phyloP scores from a whole-genome alignment of 2,113 vertebrate species.

The Scytalopus superciliaris region DNA sequence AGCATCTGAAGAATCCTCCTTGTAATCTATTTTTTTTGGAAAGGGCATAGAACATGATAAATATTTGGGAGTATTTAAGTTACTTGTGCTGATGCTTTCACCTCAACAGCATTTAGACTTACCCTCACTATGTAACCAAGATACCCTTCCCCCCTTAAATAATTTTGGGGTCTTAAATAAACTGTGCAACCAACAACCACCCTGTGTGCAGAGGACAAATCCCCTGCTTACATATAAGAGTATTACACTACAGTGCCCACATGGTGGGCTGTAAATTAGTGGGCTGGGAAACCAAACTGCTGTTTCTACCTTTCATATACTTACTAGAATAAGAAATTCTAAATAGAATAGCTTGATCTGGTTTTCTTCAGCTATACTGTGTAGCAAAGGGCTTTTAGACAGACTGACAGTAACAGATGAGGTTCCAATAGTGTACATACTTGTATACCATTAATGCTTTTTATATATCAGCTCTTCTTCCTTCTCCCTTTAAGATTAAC shows the following conservation, averaged over 20 bases:
- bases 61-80: neutral
- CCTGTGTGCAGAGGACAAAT: rapidly evolving
- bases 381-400: neutral
- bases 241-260: neutral
- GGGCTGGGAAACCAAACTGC: neutral
- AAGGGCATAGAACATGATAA: neutral
- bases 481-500: neutral
- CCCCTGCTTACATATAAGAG: neutral
- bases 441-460: neutral
- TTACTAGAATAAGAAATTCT: neutral
- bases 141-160: neutral
- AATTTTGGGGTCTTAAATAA: neutral
- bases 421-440: neutral
- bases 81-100: neutral
- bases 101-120: neutral
- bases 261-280: neutral
- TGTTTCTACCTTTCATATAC: neutral
- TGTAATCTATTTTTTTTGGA: neutral
- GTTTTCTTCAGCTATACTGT: neutral
- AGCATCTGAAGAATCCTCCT: neutral
- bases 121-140: neutral
- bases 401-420: neutral
- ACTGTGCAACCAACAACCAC: neutral
- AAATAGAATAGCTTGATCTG: neutral
- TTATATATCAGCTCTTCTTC: neutral